phyloP scores from a whole-genome alignment of 2,888 invertebrate genomes.

The Artemia sp. region DNA sequence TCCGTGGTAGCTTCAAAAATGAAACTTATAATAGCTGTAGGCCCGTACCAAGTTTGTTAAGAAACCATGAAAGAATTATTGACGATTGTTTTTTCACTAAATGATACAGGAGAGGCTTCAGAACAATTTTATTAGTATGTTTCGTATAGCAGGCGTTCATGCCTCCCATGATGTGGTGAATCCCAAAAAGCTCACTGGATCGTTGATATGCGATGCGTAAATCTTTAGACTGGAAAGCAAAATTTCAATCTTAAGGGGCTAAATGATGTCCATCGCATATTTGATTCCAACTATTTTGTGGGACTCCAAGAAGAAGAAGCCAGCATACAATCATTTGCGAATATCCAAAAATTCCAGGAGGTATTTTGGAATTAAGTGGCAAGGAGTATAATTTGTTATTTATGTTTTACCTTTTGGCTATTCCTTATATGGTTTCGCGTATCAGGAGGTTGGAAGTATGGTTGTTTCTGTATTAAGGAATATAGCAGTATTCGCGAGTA shows the following conservation, averaged over 20 bases:
- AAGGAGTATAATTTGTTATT: background rate
- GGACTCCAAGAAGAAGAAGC: background rate
- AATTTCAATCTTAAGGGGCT: background rate
- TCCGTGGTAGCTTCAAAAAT: background rate
- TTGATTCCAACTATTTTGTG: background rate
- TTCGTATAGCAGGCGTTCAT: background rate
- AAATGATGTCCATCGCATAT: background rate
- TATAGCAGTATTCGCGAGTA: background rate
- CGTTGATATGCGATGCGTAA: background rate
- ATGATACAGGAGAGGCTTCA: background rate
- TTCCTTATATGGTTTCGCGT: background rate
- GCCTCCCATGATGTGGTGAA: background rate
- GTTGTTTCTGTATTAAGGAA: background rate
- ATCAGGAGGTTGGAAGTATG: background rate
- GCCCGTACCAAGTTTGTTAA: background rate
- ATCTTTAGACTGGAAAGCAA: background rate
- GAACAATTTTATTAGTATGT: background rate
- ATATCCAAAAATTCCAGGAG: background rate
- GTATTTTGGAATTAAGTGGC: slow-evolving; percentile 2
- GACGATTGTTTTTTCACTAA: background rate
- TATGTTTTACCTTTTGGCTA: background rate
- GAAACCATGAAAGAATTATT: background rate
- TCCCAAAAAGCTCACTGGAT: background rate
- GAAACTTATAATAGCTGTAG: background rate
- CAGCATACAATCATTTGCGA: background rate